A percentile compares a stretch with the other conserved stretches of the same genome.
These are phyloP conservation scores for Cydia strobilella DNA, from an alignment of 1,140 invertebrate genomes.

Conservation along the genomic window DNA sequence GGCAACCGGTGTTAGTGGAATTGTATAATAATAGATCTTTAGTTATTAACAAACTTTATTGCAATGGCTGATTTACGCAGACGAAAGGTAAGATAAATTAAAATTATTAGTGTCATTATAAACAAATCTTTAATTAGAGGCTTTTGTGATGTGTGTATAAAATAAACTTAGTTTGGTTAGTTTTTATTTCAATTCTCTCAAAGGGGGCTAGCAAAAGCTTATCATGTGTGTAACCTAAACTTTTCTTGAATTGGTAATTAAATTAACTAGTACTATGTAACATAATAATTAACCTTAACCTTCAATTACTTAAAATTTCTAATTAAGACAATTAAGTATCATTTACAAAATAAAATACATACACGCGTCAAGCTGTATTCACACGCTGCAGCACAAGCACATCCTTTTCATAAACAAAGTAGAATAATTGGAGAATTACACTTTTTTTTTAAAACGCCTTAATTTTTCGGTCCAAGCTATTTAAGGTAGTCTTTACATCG, in stretches of 20 bases:
- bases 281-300: conserved; percentile 7
- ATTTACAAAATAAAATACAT: not conserved
- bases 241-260: too few relatives aligned
- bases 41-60: not conserved
- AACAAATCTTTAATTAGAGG: too few relatives aligned
- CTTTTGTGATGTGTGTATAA: too few relatives aligned
- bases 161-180: too few relatives aligned
- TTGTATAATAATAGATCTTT: not conserved
- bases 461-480: not conserved
- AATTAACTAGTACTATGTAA: not conserved
- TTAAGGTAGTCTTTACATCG: not conserved
- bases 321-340: too few relatives aligned
- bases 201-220: too few relatives aligned
- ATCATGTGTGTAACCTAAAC: too few relatives aligned
- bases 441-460: not conserved
- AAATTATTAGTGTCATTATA: not conserved
- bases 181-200: too few relatives aligned
- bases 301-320: not conserved
- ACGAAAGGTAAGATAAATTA: conserved; percentile 46
- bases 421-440: not conserved
- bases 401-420: conserved; percentile 16
- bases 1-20: conserved; percentile 33
- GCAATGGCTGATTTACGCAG: conserved; percentile 41
- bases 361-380: not conserved
- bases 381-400: conserved; percentile 18